Percentiles rank a stretch among this genome's conserved stretches.
These are phyloP conservation scores for Perizoma affinitatum DNA, from an alignment of 2,888 invertebrate species.

Conservation along the genomic window DNA sequence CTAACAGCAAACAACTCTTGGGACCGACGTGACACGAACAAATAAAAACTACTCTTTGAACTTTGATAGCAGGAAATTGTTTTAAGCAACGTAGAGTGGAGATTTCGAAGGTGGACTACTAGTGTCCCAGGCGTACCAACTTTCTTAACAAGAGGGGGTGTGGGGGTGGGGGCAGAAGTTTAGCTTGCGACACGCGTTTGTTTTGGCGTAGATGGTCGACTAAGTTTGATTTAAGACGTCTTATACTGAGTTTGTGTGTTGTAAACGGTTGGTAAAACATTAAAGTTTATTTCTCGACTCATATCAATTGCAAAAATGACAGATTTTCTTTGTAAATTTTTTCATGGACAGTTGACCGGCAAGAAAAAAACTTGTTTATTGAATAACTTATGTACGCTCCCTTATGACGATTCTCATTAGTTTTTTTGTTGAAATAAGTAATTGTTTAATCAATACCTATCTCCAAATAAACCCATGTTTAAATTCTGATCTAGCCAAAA, in stretches of 20 bases:
- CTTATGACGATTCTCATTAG: too few relatives aligned
- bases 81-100: conserved; percentile 66
- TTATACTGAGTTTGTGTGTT: conserved; percentile 11
- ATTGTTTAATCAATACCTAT: too few relatives aligned
- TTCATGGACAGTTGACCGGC: too few relatives aligned
- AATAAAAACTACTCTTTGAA: conserved; percentile 69
- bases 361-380: too few relatives aligned
- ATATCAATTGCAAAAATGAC: too few relatives aligned
- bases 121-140: conserved; percentile 46
- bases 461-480: too few relatives aligned
- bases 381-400: too few relatives aligned
- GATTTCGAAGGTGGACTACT: conserved; percentile 61
- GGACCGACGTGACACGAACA: conserved; percentile 69
- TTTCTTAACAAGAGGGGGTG: conserved; percentile 36
- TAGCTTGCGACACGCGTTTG: conserved; percentile 20
- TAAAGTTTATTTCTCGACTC: conserved; percentile 2
- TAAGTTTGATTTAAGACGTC: conserved; percentile 27
- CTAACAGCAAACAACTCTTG: conserved; percentile 68
- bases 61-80: conserved; percentile 73
- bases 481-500: too few relatives aligned
- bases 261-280: conserved; percentile 18
- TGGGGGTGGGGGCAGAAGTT: conserved; percentile 25
- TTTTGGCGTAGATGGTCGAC: conserved; percentile 28
- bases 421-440: too few relatives aligned
- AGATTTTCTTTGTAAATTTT: too few relatives aligned